Conservation (phyloP, 1,140 invertebrate genomes). For the Saccostrea cuccullata region DNA sequence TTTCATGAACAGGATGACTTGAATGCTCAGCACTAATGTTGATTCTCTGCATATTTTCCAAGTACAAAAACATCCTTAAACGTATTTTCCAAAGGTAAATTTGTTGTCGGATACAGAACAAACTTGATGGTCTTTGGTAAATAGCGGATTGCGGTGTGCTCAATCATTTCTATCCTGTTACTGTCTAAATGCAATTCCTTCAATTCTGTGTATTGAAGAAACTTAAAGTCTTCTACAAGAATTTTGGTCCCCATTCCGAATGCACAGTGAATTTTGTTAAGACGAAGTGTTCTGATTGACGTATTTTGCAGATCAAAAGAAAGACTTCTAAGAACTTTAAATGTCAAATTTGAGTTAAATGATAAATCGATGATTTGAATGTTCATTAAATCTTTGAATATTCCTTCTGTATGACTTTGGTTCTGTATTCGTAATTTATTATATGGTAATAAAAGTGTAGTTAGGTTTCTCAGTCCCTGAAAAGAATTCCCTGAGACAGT, state of each 20-base stretch:
- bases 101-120: too few relatives aligned
- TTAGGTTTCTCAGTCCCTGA: neutral
- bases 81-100: neutral
- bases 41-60: neutral
- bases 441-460: neutral
- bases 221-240: too few relatives aligned
- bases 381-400: neutral
- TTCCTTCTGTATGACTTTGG: neutral
- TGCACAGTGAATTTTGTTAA: constrained; percentile 45
- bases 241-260: neutral
- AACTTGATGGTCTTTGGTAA: too few relatives aligned
- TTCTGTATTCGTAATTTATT: neutral
- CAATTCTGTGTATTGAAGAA: too few relatives aligned
- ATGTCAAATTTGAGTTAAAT: constrained; percentile 33
- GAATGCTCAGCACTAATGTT: neutral
- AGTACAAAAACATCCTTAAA: neutral
- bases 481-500: neutral
- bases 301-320: constrained; percentile 40
- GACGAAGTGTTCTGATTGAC: constrained; percentile 25
- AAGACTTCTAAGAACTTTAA: neutral
- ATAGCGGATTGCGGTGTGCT: too few relatives aligned
- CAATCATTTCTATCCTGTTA: too few relatives aligned
- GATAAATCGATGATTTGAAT: constrained; percentile 39
- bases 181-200: too few relatives aligned
- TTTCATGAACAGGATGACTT: too few relatives aligned